Evolutionary conservation across 2,113 vertebrate species (phyloP).

Genomic region (Lipotes vexillifer): DNA sequence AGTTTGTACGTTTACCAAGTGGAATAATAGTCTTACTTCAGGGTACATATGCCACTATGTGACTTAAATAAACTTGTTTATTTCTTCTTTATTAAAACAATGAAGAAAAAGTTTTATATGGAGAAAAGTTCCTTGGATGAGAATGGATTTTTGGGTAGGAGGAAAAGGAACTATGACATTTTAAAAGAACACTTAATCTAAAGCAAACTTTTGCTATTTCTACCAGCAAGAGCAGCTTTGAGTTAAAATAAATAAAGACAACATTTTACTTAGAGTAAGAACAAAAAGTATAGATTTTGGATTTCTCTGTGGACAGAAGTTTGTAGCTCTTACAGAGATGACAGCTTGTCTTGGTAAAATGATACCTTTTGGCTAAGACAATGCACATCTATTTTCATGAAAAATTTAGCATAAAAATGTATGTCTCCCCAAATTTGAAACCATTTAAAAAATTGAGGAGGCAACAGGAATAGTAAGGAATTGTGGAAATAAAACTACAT

Average conservation of each 20-base stretch:
- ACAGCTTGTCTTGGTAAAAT: neutral
- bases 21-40: neutral
- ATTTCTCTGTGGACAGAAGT: neutral
- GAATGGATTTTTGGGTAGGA: neutral
- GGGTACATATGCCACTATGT: neutral
- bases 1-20: neutral
- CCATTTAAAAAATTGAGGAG: neutral
- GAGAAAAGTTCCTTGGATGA: neutral
- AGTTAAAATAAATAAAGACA: conserved; percentile 14
- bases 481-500: neutral
- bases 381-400: neutral
- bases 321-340: neutral
- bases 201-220: conserved; percentile 38
- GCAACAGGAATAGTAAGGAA: neutral
- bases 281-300: neutral
- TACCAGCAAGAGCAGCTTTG: neutral
- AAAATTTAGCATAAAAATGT: neutral
- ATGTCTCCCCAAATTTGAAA: neutral
- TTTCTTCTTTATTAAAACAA: conserved; percentile 27
- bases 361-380: conserved; percentile 9
- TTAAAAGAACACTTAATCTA: conserved; percentile 17
- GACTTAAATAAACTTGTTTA: neutral
- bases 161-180: neutral
- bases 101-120: neutral
- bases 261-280: neutral